Evolutionary conservation across 1,140 invertebrate species (phyloP), one percentile per base, ranked within the genome.

Genomic region (Heliconius hermathena): DNA sequence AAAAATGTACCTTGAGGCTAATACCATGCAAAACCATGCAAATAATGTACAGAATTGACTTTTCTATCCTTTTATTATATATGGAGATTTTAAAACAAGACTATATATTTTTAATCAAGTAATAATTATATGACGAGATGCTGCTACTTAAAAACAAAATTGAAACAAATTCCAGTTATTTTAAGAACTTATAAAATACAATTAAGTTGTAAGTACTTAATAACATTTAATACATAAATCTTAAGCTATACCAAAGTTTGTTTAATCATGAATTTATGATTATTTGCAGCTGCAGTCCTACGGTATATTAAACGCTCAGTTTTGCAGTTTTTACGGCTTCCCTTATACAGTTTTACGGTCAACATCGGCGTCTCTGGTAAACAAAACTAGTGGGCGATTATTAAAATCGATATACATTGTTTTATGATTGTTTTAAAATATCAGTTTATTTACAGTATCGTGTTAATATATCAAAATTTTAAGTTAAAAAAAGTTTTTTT

Each of bases 291-390:
- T 91, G 89, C 88, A 82, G 71, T 80, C 73, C 54, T 74, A 79
- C 78, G 81, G 76, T 60, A 78, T 84, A 87, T 85, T 88, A 85
- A 84, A 82, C 90, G 85, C 83, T 84, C 85, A 87, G 52, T 86
- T 82, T 84, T 84, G 83, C 85, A 84, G 71, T 86, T 87, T 84
- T 89, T 88, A 87, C 79, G 70, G 83, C 83, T 82, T 81, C 78
- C 85, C 79, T 76, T 79, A 82, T 82, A 86, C 54, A 83, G 84
- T 83, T 86, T 86, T 88, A 88, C 70, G 81, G 77, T 77, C 81
- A 77, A 82, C 81, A 82, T 85, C 73, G 84, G 71, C 74, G 72
- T 52, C 77, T 85, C 81, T 76, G 78, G 85, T 88, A 88, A 88
- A 89, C 87, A 90, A 85, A 84, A 77, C 82, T 84, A 83, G 84